phyloP scores from a whole-genome alignment of 2,888 invertebrate species.

The Pterobdella sp. region DNA sequence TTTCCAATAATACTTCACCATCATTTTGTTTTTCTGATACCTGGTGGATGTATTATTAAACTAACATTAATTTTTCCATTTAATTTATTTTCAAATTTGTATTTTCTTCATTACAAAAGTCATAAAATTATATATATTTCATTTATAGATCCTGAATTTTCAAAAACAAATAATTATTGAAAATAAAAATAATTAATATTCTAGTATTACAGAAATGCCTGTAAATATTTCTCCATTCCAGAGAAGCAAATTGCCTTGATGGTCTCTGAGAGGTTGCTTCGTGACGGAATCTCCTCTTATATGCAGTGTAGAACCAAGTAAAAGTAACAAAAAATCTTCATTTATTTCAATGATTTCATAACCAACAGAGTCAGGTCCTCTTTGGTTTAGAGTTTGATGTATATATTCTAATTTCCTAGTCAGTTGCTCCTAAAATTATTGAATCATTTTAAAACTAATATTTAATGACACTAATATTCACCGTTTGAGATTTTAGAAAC shows the following conservation, averaged over 20 bases:
- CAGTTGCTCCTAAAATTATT: not conserved
- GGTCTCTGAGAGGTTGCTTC: conserved; percentile 63
- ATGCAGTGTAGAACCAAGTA: conserved; percentile 64
- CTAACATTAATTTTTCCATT: not conserved
- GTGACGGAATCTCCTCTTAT: conserved; percentile 66
- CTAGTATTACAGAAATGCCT: conserved; percentile 50
- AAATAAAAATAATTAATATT: conserved; percentile 11
- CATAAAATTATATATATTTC: not conserved
- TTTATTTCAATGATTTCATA: conserved; percentile 3
- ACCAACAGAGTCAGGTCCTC: conserved; percentile 30
- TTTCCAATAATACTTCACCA: conserved; percentile 43
- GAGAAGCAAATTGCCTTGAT: conserved; percentile 60
- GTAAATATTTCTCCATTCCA: conserved; percentile 85
- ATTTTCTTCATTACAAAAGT: not conserved
- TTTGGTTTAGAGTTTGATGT: not conserved
- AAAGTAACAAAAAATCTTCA: conserved; percentile 10
- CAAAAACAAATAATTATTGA: not conserved
- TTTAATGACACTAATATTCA: not conserved
- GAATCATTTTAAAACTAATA: not conserved
- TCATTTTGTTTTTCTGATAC: conserved; percentile 42
- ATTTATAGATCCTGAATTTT: not conserved
- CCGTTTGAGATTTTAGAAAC: not conserved
- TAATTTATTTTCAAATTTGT: not conserved
- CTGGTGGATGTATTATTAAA: conserved; percentile 17
- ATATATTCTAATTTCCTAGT: not conserved